A percentile compares a stretch with the other conserved stretches of the same genome.
These are phyloP conservation scores for Camptogramma bilineatum DNA, from an alignment of 2,888 invertebrate genomes.

Conservation along the genomic window DNA sequence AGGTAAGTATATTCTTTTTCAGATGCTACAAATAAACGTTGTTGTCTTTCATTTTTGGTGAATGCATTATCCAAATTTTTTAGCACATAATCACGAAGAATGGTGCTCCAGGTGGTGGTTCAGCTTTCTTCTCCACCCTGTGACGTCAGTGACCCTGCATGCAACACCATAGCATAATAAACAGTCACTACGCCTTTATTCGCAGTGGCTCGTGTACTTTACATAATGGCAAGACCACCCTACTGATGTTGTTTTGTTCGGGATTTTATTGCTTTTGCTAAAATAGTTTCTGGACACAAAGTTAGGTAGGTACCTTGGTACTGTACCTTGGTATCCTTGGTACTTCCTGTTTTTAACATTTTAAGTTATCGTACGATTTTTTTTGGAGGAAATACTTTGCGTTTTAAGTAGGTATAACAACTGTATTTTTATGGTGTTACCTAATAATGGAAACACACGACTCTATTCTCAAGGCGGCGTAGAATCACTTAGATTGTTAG, in stretches of 20 bases:
- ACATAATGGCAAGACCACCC: slow-evolving; percentile 70
- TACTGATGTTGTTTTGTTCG: slow-evolving; percentile 47
- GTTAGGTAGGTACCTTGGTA: slow-evolving; percentile 7
- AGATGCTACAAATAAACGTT: no score
- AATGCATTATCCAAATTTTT: no score
- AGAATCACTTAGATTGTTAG: no score
- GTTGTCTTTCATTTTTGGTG: no score
- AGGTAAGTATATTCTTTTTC: no score
- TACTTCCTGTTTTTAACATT: neutral
- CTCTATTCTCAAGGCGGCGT: no score
- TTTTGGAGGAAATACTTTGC: neutral
- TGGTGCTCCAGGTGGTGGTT: neutral
- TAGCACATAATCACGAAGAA: no score
- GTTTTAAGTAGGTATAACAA: no score
- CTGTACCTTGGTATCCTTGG: no score
- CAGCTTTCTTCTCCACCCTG: slow-evolving; percentile 16
- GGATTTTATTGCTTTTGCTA: slow-evolving; percentile 33
- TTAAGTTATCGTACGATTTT: neutral
- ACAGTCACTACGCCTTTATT: slow-evolving; percentile 54
- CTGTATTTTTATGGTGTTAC: no score
- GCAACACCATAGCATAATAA: slow-evolving; percentile 44
- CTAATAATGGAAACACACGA: no score
- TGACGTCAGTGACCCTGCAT: slow-evolving; percentile 52
- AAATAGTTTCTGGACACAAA: slow-evolving; percentile 33
- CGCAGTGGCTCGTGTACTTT: slow-evolving; percentile 58